Evolutionary conservation across 2,113 vertebrate genomes (phyloP).

Genomic region (Recurvirostra avosetta): DNA sequence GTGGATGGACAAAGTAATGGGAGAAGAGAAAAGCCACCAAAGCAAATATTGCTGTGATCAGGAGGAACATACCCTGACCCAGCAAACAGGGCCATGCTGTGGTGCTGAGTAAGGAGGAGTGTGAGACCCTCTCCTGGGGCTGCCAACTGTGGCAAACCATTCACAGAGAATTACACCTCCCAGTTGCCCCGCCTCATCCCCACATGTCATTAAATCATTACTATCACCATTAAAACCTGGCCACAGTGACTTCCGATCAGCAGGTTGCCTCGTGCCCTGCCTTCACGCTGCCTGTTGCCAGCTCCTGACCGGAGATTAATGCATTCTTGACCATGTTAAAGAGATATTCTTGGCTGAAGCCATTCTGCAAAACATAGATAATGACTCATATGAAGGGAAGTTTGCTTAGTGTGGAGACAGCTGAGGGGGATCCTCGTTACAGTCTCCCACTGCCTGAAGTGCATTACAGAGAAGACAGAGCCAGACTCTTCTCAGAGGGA

Average conservation of each 20-base stretch:
- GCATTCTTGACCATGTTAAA: not conserved
- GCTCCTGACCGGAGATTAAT: not conserved
- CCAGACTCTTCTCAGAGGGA: not conserved
- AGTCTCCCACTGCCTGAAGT: not conserved
- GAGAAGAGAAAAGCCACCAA: not conserved
- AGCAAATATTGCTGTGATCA: not conserved
- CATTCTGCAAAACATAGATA: not conserved
- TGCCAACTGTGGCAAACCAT: not conserved
- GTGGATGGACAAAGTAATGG: not conserved
- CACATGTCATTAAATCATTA: not conserved
- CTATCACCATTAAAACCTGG: not conserved
- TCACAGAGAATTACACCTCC: not conserved
- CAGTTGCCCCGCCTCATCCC: not conserved
- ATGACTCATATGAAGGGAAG: not conserved
- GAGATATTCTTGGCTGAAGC: not conserved
- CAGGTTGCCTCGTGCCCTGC: fast-evolving
- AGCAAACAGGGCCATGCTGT: not conserved
- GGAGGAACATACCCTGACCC: not conserved
- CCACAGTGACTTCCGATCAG: not conserved
- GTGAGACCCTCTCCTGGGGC: not conserved
- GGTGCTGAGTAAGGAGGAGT: not conserved
- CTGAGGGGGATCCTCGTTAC: not conserved
- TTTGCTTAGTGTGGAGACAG: not conserved
- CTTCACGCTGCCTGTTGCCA: not conserved
- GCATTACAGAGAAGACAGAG: not conserved